Conservation (phyloP, 2,113 vertebrate genomes). For the Xenopus tropicalis region UCB_Xtro_10.0 CM004445.2:150070001-150070500, state of each 20-base stretch:
- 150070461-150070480: constrained; percentile 45
- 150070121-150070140: constrained; percentile 52
- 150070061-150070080: too few relatives aligned
- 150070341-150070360: neutral
- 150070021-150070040: too few relatives aligned
- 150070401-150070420: neutral
- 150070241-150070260: neutral
- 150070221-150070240: neutral
- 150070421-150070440: constrained; percentile 40
- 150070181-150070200: constrained; percentile 47
- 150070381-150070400: neutral
- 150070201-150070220: constrained; percentile 51
- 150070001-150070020: too few relatives aligned
- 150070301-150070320: constrained; percentile 32
- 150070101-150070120: constrained; percentile 54
- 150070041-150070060: too few relatives aligned
- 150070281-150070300: constrained; percentile 11
- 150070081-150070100: too few relatives aligned
- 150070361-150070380: neutral
- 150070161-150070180: constrained; percentile 46
- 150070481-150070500: constrained; percentile 29
- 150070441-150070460: constrained; percentile 43
- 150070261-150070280: constrained; percentile 9
- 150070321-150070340: constrained; percentile 24
- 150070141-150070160: constrained; percentile 46